These are phyloP conservation scores for Toxotes jaculatrix DNA, from an alignment of 2,113 vertebrate species.

Conservation along the genomic window DNA sequence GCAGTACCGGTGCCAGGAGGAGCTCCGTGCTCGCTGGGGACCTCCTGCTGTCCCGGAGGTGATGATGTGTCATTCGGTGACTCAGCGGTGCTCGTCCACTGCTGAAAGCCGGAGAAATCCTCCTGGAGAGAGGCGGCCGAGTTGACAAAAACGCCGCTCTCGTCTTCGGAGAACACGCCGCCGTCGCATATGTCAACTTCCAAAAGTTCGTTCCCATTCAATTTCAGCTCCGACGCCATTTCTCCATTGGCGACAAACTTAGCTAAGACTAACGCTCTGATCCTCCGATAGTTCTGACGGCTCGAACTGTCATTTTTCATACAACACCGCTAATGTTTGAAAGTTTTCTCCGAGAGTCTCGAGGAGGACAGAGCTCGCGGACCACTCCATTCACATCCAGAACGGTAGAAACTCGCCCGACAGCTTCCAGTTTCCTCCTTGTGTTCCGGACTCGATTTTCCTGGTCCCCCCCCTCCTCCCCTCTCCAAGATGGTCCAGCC, in stretches of 20 bases:
- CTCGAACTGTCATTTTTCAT: rapidly evolving
- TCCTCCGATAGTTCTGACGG: neutral
- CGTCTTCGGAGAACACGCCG: conserved; percentile 65
- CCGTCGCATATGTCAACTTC: conserved; percentile 83
- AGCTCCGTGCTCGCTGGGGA: neutral
- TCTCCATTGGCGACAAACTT: neutral
- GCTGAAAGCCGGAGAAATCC: conserved; percentile 73
- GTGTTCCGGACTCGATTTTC: neutral
- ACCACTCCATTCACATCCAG: conserved; percentile 59
- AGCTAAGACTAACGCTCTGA: neutral
- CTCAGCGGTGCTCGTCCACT: conserved; percentile 63
- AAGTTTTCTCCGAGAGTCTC: conserved; percentile 54
- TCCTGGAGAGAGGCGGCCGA: conserved; percentile 56
- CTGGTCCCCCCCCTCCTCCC: conserved; percentile 18
- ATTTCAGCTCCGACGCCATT: conserved; percentile 72
- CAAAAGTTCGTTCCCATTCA: conserved; percentile 73
- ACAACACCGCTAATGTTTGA: neutral
- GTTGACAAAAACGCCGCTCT: conserved; percentile 77
- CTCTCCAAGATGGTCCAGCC: conserved; percentile 51
- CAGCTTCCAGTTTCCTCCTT: conserved; percentile 67
- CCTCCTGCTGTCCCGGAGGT: conserved; percentile 37
- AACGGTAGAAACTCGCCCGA: conserved; percentile 39
- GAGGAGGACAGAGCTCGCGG: conserved; percentile 79
- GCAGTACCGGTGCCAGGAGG: neutral
- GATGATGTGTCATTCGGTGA: conserved; percentile 61